A percentile compares a stretch with the other conserved stretches of the same genome.
Evolutionary conservation across 1,140 invertebrate genomes (phyloP).

Genomic region (Trypoxylus dichotomus): DNA sequence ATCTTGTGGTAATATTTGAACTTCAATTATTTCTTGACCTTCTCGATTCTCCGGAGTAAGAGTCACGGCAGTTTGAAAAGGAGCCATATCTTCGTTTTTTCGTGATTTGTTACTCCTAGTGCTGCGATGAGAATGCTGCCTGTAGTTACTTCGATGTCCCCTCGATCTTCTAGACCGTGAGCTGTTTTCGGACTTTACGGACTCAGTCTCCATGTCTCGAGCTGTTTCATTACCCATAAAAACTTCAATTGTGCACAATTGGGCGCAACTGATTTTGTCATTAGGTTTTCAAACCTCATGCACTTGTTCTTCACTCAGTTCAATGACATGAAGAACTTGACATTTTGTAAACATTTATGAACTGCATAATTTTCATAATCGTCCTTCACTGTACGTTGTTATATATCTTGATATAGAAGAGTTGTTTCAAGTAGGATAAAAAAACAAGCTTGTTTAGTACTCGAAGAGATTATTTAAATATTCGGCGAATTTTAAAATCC

Average conservation of each 20-base stretch:
- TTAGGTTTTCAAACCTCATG: neutral
- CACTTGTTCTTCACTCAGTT: constrained; percentile 32
- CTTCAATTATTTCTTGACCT: constrained; percentile 76
- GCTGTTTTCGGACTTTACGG: constrained; percentile 64
- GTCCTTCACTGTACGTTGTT: neutral
- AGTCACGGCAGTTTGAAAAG: constrained; percentile 67
- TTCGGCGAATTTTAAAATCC: constrained; percentile 24
- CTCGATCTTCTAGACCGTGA: constrained; percentile 61
- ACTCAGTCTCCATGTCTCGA: constrained; percentile 64
- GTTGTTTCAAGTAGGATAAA: neutral
- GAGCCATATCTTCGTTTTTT: constrained; percentile 62
- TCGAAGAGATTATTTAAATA: neutral
- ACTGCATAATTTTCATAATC: neutral
- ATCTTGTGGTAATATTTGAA: constrained; percentile 89
- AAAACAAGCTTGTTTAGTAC: neutral
- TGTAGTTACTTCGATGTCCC: constrained; percentile 54
- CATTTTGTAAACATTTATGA: constrained; percentile 38
- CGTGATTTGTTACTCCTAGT: constrained; percentile 54
- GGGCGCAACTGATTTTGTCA: constrained; percentile 5
- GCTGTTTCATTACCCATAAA: constrained; percentile 52
- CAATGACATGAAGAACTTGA: constrained; percentile 37
- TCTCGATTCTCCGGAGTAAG: constrained; percentile 63
- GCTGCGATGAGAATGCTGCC: constrained; percentile 62
- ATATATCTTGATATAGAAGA: neutral
- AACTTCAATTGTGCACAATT: constrained; percentile 11